Base-by-base conservation (phyloP, 1,140 invertebrate species). In the Pseudomyrmex dendroicus region DNA sequence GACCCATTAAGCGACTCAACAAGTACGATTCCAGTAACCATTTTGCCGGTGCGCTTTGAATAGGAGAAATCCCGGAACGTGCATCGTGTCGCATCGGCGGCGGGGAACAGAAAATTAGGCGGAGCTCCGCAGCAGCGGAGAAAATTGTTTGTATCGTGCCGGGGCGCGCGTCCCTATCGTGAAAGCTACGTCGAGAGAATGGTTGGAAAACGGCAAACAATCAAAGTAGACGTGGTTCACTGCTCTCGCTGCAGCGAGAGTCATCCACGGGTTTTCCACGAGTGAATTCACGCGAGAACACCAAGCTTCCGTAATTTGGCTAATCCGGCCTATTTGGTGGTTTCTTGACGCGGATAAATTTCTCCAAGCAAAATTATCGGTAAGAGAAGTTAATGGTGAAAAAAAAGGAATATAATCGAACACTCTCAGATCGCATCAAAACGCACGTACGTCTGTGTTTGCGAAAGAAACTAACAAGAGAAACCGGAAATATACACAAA, bases 1-100 rank as follows among this genome's bases (percentile, higher is more conserved):
- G 90, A 82, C 85, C 90, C 85, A 92, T 92, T 92, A 92, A 87
- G 85, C 88, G 86, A 88, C 87, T 92, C 90, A 92, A 91, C 91
- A 92, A 92, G 91, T 92, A 90, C 88, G 86, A 87, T 85, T 85
- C 74, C 87, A 56, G 86, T 85, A 90, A 89, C 76, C 76, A 83
- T 85, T 84, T 88, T 78, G 80, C 74, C 59, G 46, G 56, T 67
- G 82, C 77, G 82, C 64, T 72, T 64, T 84, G 84, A 87, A 86
- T 89, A 67, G 76, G 73, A 63, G 57, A 17, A 20, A 56, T 13
- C 25, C 61, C 62, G 64, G 56, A 67, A 68, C 52, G 54, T 46
- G 35, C 20, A 12, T n/a, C 20, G 56, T n/a, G 35, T 22, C 35
- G 73, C 61, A 61, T 84, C 22, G 46, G 56, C 57, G 54, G 10